Evolutionary conservation across 2,888 invertebrate genomes (phyloP).

Genomic region (Exephanes ischioxanthus): DNA sequence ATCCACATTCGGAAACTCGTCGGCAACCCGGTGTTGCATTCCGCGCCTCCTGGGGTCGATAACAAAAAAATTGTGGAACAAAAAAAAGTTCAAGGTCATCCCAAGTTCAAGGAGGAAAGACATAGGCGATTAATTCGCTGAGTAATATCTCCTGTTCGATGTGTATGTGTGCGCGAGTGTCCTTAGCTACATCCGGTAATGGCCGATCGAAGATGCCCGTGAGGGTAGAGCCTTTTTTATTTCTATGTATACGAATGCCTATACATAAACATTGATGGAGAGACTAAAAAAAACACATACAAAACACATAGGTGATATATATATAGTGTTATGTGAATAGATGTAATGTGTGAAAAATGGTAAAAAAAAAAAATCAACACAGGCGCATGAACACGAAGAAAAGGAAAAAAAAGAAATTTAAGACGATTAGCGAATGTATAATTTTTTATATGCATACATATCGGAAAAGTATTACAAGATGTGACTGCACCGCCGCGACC

Average conservation of each 20-base stretch:
- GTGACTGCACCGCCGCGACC: slow-evolving; percentile 54
- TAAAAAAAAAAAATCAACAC: not conserved
- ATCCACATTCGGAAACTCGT: too few relatives aligned
- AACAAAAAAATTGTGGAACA: not conserved
- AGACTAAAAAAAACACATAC: slow-evolving; percentile 13
- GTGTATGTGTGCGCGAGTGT: not conserved
- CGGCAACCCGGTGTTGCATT: not conserved
- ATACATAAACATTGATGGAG: slow-evolving; percentile 9
- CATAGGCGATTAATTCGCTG: not conserved
- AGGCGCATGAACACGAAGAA: slow-evolving; percentile 25
- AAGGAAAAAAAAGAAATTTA: not conserved
- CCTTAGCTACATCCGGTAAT: slow-evolving; percentile 14
- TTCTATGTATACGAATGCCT: slow-evolving; percentile 13
- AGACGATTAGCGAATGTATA: slow-evolving; percentile 63
- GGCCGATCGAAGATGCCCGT: not conserved
- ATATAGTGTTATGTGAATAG: slow-evolving; percentile 8
- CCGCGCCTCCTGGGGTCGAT: not conserved
- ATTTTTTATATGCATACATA: slow-evolving; percentile 70
- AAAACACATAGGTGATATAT: slow-evolving; percentile 31
- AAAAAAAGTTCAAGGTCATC: not conserved
- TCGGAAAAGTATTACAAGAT: slow-evolving; percentile 69
- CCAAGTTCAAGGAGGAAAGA: not conserved
- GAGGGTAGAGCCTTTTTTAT: slow-evolving; percentile 1
- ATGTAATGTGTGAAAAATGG: not conserved
- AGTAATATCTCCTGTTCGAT: slow-evolving; percentile 11